Evolutionary conservation across 1,140 invertebrate genomes (phyloP).

Genomic region (Brachionus angularis): DNA sequence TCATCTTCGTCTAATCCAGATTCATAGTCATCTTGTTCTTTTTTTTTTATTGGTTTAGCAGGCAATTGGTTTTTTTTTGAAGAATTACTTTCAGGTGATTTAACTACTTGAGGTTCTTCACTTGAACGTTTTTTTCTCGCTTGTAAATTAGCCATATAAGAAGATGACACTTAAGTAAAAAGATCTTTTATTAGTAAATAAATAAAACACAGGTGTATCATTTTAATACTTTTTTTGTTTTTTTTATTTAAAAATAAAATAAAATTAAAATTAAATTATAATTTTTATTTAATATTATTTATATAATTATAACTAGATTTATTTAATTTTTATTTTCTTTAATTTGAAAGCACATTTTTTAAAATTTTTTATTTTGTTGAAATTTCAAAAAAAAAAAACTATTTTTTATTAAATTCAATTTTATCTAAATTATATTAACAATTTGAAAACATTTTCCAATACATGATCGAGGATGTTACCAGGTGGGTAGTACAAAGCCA

Average conservation of each 20-base stretch:
- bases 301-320: no score
- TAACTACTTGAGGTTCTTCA: neutral
- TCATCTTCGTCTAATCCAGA: neutral
- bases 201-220: no score
- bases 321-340: no score
- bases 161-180: neutral
- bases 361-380: no score
- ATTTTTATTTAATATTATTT: no score
- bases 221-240: no score
- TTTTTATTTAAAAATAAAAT: no score
- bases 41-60: neutral
- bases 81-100: neutral
- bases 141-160: neutral
- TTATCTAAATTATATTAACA: neutral
- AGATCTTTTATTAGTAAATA: neutral
- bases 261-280: neutral
- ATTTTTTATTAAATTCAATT: neutral
- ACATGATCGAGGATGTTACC: neutral
- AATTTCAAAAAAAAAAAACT: neutral
- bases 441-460: neutral
- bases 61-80: neutral
- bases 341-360: no score
- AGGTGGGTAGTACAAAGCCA: slow-evolving; percentile 20
- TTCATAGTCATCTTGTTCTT: neutral
- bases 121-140: neutral